Conservation (phyloP, 2,797 vertebrate genomes). For the Alosa sapidissima region DNA sequence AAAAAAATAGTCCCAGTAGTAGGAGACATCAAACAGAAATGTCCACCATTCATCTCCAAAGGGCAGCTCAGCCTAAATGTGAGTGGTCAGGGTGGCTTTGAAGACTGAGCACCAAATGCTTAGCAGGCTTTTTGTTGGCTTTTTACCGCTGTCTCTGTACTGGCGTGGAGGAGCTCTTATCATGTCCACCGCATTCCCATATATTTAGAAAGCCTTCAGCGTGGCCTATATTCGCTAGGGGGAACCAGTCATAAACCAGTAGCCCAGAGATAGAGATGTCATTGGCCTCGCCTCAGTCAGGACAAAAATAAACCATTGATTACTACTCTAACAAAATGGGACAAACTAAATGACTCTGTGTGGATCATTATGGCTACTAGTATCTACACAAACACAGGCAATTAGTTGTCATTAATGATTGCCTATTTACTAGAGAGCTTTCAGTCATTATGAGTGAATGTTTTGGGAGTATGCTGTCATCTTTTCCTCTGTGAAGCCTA, state of each 20-base stretch:
- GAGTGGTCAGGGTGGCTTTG: conserved; percentile 47
- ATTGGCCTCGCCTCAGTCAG: not conserved
- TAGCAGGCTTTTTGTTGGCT: conserved; percentile 14
- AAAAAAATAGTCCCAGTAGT: not conserved
- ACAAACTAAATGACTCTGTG: conserved; percentile 1
- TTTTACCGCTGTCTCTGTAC: conserved; percentile 47
- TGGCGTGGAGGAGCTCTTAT: conserved; percentile 41
- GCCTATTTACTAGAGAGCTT: not conserved
- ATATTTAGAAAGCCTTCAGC: conserved; percentile 39
- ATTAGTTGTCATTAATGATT: conserved; percentile 24
- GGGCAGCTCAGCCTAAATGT: conserved; percentile 29
- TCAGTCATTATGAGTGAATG: not conserved
- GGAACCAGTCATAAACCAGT: not conserved
- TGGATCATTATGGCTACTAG: conserved; percentile 2
- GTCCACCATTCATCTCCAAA: conserved; percentile 23
- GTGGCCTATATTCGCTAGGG: conserved; percentile 26
- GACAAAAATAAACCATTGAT: conserved; percentile 25
- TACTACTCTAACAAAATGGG: conserved; percentile 1
- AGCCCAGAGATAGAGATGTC: not conserved
- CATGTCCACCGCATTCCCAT: conserved; percentile 44
- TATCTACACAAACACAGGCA: not conserved
- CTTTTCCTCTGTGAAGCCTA: not conserved
- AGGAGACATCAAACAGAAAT: conserved; percentile 15
- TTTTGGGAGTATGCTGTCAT: not conserved
- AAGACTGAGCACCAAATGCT: conserved; percentile 41